phyloP scores from a whole-genome alignment of 1,140 invertebrate genomes.

The Leptopilina boulardi region DNA sequence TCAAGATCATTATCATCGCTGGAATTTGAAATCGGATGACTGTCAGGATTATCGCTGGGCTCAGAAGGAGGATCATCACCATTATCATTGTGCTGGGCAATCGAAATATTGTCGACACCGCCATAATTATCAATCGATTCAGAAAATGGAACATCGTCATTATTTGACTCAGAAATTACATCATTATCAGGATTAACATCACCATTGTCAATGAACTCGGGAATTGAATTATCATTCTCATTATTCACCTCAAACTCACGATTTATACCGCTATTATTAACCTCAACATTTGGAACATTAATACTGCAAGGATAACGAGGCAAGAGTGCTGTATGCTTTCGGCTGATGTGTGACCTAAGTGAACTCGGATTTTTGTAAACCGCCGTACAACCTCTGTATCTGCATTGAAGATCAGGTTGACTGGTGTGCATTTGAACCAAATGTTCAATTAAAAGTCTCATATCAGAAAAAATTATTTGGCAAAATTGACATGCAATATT shows the following conservation, averaged over 20 bases:
- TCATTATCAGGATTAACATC: not conserved
- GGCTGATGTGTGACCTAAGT: not conserved
- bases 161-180: not conserved
- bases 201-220: too few relatives aligned
- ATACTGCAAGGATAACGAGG: not conserved
- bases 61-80: not conserved
- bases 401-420: not conserved
- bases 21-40: too few relatives aligned
- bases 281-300: not conserved
- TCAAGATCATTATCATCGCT: not conserved
- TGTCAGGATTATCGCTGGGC: too few relatives aligned
- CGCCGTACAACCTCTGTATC: not conserved
- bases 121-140: not conserved
- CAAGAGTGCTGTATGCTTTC: not conserved
- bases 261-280: not conserved
- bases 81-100: not conserved
- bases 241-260: too few relatives aligned
- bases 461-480: not conserved
- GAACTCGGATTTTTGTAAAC: not conserved
- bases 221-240: too few relatives aligned
- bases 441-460: not conserved
- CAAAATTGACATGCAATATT: not conserved
- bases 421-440: not conserved
- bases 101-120: not conserved
- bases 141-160: not conserved